Evolutionary conservation across 2,888 invertebrate genomes (phyloP), one percentile per base, ranked within the genome.

Genomic region (Drosophila setosimentum): DNA sequence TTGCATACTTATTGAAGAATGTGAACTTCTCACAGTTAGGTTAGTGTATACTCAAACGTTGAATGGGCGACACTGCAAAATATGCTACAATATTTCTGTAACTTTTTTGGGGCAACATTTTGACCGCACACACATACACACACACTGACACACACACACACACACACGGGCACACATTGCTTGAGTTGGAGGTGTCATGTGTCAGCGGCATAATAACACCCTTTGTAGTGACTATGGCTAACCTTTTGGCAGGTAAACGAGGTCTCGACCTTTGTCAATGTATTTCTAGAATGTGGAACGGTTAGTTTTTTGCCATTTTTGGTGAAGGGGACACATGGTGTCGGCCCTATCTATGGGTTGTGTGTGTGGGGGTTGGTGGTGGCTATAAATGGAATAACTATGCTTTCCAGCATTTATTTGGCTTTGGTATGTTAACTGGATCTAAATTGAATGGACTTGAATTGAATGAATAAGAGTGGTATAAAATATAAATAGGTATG

Each of bases 161-260:
- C 50, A 60, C 54, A 63, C 62, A 63, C 51, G 42, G 29, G 37
- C 42, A 42, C 49, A 59, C 27, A 51, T 51, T 33, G 57, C 65
- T 61, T 74, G 81, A 63, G 75, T 72, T 58, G 63, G 66, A 89
- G 82, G 91, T 87, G 87, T 87, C 91, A 87, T 75, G 76, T 90
- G 91, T 89, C 86, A 86, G 80, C 76, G 85, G 73, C 83, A 87
- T 87, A 84, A 84, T 84, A 89, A 89, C 89, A 89, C 87, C 90
- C 87, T 86, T 88, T 86, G 54, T 69, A 67, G 27, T 37, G 58
- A 54, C 61, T 63, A 24, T 16, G 16, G 76, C 11, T 69, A 73
- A 75, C 77, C 87, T 74, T 77, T 78, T 83, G 83, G 68, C 83
- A 78, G 78, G 69, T 82, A 63, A 83, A 76, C 64, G 61, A 68